Percentiles rank a stretch among this genome's conserved stretches.
Conservation (phyloP, 1,140 invertebrate genomes). For the Sycophila sp. region DNA sequence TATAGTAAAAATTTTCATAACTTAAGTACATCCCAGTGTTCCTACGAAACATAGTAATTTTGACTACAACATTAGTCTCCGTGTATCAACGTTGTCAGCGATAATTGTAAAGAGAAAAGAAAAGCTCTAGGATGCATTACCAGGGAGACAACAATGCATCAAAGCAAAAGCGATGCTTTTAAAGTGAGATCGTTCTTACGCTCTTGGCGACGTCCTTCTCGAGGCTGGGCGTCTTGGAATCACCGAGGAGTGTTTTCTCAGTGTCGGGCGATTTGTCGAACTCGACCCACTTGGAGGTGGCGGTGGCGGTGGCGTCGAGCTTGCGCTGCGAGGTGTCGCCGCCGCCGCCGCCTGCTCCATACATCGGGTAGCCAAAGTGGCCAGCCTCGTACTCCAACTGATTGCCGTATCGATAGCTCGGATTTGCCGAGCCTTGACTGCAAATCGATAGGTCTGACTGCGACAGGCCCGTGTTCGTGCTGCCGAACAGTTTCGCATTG, state of each 20-base stretch:
- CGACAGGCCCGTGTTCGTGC: conserved; percentile 76
- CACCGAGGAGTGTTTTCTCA: conserved; percentile 57
- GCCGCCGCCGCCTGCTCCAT: conserved; percentile 44
- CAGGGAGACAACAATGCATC: no score
- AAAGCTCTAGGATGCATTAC: no score
- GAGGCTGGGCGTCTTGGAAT: conserved; percentile 54
- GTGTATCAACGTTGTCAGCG: no score
- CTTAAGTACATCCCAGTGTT: no score
- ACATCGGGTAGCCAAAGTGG: conserved; percentile 74
- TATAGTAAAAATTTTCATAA: no score
- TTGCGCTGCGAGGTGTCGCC: neutral
- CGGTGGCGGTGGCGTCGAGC: neutral
- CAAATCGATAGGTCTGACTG: conserved; percentile 80
- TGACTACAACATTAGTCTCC: no score
- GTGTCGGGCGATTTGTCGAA: conserved; percentile 63
- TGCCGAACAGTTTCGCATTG: conserved; percentile 60
- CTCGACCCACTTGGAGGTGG: conserved; percentile 60
- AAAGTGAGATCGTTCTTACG: no score
- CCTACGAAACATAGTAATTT: no score
- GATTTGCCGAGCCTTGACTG: conserved; percentile 74
- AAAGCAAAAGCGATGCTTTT: no score
- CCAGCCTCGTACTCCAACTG: conserved; percentile 80
- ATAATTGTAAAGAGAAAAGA: neutral
- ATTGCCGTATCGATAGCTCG: conserved; percentile 79
- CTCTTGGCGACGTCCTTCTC: conserved; percentile 59